A percentile compares a stretch with the other conserved stretches of the same genome.
These are phyloP conservation scores for Eleutherodactylus coqui DNA, from an alignment of 2,797 vertebrate genomes.

Conservation along the genomic window DNA sequence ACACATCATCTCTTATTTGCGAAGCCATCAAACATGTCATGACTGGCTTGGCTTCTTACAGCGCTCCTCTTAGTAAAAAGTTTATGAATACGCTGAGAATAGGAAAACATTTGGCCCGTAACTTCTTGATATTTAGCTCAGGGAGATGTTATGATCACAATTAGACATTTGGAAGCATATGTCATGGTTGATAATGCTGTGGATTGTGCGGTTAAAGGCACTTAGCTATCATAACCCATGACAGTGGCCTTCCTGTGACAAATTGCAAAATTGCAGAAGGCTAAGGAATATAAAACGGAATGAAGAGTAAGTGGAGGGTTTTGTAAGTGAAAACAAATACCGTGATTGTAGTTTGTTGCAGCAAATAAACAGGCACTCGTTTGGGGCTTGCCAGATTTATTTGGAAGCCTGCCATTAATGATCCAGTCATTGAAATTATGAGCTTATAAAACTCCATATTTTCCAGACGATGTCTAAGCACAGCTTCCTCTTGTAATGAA, in stretches of 20 bases:
- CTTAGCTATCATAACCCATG: slow-evolving; percentile 48
- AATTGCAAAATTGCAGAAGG: slow-evolving; percentile 63
- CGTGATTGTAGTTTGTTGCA: slow-evolving; percentile 34
- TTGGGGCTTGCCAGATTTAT: slow-evolving; percentile 29
- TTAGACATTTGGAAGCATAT: slow-evolving; percentile 72
- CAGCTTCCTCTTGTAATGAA: slow-evolving; percentile 31
- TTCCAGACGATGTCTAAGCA: slow-evolving; percentile 30
- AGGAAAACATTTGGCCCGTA: slow-evolving; percentile 56
- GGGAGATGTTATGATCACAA: slow-evolving; percentile 70
- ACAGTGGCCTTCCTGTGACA: slow-evolving; percentile 61
- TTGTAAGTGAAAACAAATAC: slow-evolving; percentile 54
- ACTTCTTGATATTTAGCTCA: slow-evolving; percentile 67
- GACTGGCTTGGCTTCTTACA: slow-evolving; percentile 17
- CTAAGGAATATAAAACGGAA: slow-evolving; percentile 51
- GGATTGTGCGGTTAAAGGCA: slow-evolving; percentile 70
- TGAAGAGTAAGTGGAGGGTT: slow-evolving; percentile 42
- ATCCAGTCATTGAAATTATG: slow-evolving; percentile 54
- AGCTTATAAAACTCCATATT: slow-evolving; percentile 48
- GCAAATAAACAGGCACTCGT: slow-evolving; percentile 40
- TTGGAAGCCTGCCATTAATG: slow-evolving; percentile 56
- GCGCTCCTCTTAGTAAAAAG: slow-evolving; percentile 38
- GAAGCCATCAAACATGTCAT: slow-evolving; percentile 46
- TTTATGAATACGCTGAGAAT: slow-evolving; percentile 47
- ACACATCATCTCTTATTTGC: slow-evolving; percentile 41
- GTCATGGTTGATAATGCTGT: slow-evolving; percentile 71